These are phyloP conservation scores for Raillietiella orientalis DNA, from an alignment of 2,888 invertebrate genomes.

Conservation along the genomic window DNA sequence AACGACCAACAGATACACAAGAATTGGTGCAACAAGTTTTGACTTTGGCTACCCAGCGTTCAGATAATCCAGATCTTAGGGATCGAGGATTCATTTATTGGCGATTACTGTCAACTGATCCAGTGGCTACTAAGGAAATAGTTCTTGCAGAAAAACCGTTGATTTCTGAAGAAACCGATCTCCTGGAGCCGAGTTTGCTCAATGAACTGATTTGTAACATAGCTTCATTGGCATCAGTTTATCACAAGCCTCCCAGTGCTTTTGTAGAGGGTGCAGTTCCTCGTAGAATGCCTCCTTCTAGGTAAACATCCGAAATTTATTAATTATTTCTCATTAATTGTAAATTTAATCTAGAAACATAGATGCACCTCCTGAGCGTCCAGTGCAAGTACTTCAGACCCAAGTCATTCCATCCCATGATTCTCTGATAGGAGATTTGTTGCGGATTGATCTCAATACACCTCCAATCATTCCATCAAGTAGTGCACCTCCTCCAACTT, in stretches of 20 bases:
- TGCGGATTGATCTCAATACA: conserved; percentile 74
- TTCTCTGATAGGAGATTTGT: conserved; percentile 75
- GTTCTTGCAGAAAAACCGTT: conserved; percentile 94
- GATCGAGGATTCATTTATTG: conserved; percentile 99
- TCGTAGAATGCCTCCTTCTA: conserved; percentile 9
- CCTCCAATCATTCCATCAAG: conserved; percentile 14
- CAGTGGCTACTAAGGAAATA: conserved; percentile 95
- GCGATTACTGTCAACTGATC: conserved; percentile 91
- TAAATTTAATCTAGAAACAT: too few species aligned
- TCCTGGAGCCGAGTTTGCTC: conserved; percentile 78
- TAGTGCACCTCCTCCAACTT: conserved; percentile 11
- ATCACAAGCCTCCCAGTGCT: conserved; percentile 93
- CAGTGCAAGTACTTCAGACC: too few species aligned
- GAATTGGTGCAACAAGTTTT: conserved; percentile 64
- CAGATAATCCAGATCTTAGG: conserved; percentile 90
- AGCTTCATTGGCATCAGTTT: conserved; percentile 86
- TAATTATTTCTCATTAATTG: too few species aligned
- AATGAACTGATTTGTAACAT: conserved; percentile 98
- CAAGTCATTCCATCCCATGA: conserved; percentile 42
- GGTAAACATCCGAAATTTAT: conserved; percentile 6
- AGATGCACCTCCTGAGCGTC: too few species aligned
- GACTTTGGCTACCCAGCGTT: conserved; percentile 20
- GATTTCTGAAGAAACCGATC: conserved; percentile 94
- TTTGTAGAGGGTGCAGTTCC: conserved; percentile 57
- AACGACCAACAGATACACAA: conserved; percentile 91